A percentile compares a stretch with the other conserved stretches of the same genome.
Conservation (phyloP, 2,888 invertebrate genomes). For the Polydrusus cervinus region DNA sequence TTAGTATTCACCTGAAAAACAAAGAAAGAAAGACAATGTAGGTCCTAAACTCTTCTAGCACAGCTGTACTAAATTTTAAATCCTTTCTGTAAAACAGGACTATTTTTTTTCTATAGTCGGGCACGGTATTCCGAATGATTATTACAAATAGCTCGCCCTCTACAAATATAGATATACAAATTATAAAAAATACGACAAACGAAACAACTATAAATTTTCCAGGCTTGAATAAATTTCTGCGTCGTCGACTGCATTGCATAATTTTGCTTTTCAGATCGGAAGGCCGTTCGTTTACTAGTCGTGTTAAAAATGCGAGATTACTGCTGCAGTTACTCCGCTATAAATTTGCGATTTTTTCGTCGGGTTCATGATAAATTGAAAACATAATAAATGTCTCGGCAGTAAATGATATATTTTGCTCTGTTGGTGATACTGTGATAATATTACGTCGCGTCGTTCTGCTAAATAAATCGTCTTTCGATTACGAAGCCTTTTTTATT, state of each 20-base stretch:
- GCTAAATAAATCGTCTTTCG: neutral
- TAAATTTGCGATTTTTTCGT: slow-evolving; percentile 42
- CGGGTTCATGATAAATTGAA: slow-evolving; percentile 40
- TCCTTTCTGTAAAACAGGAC: no score
- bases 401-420: slow-evolving; percentile 40
- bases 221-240: slow-evolving; percentile 44
- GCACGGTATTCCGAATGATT: no score
- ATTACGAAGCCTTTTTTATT: no score
- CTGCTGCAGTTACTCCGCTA: slow-evolving; percentile 41
- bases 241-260: slow-evolving; percentile 40
- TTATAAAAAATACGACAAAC: slow-evolving; percentile 36
- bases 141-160: no score
- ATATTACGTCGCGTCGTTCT: neutral
- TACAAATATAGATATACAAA: slow-evolving; percentile 7
- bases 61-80: no score
- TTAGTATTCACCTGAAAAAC: no score
- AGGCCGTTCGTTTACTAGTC: slow-evolving; percentile 33
- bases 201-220: slow-evolving; percentile 41
- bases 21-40: no score
- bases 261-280: slow-evolving; percentile 40
- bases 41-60: no score
- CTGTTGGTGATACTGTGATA: slow-evolving; percentile 26
- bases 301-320: slow-evolving; percentile 46
- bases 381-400: slow-evolving; percentile 43
- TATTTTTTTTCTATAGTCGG: no score